Evolutionary conservation across 2,888 invertebrate species (phyloP).

Genomic region (Bombylius discolor): DNA sequence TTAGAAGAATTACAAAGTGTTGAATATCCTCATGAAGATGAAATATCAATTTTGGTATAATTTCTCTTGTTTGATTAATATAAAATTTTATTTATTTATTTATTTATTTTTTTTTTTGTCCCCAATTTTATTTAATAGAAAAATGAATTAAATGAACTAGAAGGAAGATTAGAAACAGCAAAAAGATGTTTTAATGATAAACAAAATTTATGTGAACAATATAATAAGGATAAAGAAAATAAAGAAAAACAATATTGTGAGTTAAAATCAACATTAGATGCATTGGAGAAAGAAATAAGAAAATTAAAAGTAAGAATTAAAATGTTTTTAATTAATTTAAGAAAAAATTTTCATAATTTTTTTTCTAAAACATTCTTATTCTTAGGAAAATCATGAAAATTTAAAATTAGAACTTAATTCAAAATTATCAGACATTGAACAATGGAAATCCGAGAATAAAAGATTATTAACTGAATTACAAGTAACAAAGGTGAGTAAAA

Average conservation of each 20-base stretch:
- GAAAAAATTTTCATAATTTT: no score
- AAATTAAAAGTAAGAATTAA: constrained; percentile 13
- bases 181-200: constrained; percentile 24
- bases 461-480: background rate
- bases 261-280: constrained; percentile 31
- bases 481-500: background rate
- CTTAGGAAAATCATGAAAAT: no score
- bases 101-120: background rate
- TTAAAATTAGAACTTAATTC: background rate
- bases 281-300: constrained; percentile 27
- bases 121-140: constrained; percentile 22
- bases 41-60: constrained; percentile 27
- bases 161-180: constrained; percentile 15
- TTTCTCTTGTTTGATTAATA: background rate
- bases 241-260: constrained; percentile 33
- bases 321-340: no score
- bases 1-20: constrained; percentile 27
- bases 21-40: constrained; percentile 28
- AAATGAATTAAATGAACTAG: constrained; percentile 35
- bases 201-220: constrained; percentile 28
- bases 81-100: no score
- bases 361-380: no score
- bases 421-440: background rate
- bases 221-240: constrained; percentile 29
- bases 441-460: no score